Percentiles rank a stretch among this genome's conserved stretches.
Evolutionary conservation across 2,888 invertebrate genomes (phyloP).

Genomic region (Pilophorus perplexus): DNA sequence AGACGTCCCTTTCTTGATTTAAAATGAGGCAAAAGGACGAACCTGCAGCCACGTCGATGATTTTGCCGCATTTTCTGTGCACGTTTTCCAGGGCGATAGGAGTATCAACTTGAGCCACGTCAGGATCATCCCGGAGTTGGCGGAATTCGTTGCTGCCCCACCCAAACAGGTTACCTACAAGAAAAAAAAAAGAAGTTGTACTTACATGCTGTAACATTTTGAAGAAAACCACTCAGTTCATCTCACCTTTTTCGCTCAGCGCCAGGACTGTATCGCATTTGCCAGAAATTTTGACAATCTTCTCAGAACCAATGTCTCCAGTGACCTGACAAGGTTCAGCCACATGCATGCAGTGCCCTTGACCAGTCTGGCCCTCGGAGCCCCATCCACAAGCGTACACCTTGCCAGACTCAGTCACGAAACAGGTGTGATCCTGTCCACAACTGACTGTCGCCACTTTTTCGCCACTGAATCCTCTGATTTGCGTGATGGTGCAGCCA

Average conservation of each 20-base stretch:
- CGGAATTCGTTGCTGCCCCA: conserved; percentile 97
- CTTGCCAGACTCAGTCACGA: conserved; percentile 73
- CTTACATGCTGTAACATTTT: too few relatives aligned
- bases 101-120: conserved; percentile 68
- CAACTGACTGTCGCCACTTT: conserved; percentile 61
- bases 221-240: too few relatives aligned
- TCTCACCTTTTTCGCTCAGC: conserved; percentile 79
- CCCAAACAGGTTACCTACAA: conserved; percentile 90
- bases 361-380: conserved; percentile 91
- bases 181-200: too few relatives aligned
- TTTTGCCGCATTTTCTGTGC: conserved; percentile 64
- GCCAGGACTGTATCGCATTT: conserved; percentile 86
- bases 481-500: conserved; percentile 18
- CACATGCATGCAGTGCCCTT: conserved; percentile 64
- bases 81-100: conserved; percentile 66
- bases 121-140: conserved; percentile 61
- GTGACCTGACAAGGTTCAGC: conserved; percentile 61
- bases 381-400: conserved; percentile 92
- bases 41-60: conserved; percentile 77
- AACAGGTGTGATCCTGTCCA: conserved; percentile 88
- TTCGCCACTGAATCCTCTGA: conserved; percentile 16
- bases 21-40: conserved; percentile 82
- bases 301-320: conserved; percentile 81
- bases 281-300: conserved; percentile 75
- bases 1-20: conserved; percentile 80